phyloP scores from a whole-genome alignment of 2,113 vertebrate species.

The Uria lomvia region DNA sequence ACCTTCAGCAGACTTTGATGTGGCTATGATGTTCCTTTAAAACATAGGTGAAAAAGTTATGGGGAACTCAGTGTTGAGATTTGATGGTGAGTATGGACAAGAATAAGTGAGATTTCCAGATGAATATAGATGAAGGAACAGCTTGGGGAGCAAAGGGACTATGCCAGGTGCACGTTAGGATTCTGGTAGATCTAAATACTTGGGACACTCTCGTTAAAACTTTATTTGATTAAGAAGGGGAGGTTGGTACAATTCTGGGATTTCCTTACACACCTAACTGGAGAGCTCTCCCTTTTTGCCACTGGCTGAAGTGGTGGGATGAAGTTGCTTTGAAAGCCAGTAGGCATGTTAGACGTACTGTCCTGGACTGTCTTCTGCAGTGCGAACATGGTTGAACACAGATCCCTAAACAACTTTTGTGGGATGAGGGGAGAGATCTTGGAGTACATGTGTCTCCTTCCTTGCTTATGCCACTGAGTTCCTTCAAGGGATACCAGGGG shows the following conservation, averaged over 20 bases:
- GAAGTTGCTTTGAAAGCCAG: neutral
- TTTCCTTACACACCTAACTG: neutral
- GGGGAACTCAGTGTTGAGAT: neutral
- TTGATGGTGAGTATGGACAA: neutral
- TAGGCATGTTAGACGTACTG: rapidly evolving
- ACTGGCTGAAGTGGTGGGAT: neutral
- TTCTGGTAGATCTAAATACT: neutral
- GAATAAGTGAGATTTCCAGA: neutral
- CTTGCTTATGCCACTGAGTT: neutral
- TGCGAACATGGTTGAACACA: rapidly evolving
- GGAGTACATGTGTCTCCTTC: neutral
- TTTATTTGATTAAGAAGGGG: neutral
- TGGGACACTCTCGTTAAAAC: neutral
- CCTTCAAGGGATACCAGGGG: neutral
- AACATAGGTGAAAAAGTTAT: neutral
- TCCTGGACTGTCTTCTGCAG: neutral
- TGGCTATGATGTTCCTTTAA: neutral
- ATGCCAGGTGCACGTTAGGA: neutral
- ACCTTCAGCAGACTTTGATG: neutral
- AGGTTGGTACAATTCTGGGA: neutral
- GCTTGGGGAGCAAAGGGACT: neutral
- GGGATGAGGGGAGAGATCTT: neutral
- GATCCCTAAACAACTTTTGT: rapidly evolving
- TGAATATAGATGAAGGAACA: neutral
- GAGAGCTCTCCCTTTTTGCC: neutral